Base-by-base conservation (phyloP, 2,888 invertebrate genomes). In the Coremacera marginata region DNA sequence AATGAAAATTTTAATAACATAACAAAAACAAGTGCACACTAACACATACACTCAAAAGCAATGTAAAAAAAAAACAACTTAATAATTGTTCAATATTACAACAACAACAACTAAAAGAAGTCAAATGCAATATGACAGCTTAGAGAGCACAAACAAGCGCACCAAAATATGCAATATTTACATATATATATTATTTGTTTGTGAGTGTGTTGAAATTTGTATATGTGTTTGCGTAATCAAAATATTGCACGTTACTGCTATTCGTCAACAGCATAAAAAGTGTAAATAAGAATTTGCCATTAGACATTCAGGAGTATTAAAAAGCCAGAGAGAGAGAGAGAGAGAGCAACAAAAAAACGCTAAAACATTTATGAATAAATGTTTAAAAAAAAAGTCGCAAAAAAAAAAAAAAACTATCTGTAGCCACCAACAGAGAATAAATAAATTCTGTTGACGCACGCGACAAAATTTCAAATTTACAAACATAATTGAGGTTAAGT, bases 401-500 rank as follows among this genome's bases (percentile, higher is more conserved):
- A 3, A 8, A 60, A 55, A 55, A 55, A n/a, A n/a, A 55, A 55
- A 19, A n/a, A 9, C 55, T 22, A 3, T 3, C 5, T 22, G 11
- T 34, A 25, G 31, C n/a, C 9, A 5, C 19, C 44, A 68, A 37
- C 16, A 68, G 25, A 5, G 14, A n/a, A 27, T 16, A 68, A 16
- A 51, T 9, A n/a, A 68, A 44, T 51, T 68, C 25, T 51, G 68
- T 68, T 68, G 68, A 51, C 68, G 68, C n/a, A 25, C 51, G 14
- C 68, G 27, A n/a, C 16, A 51, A 68, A 22, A 52, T 7, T 52
- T 68, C 51, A 51, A 68, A 51, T 51, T 11, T 51, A 49, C 68
- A 52, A 27, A 68, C 22, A 22, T 19, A 67, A 67, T 68, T 68
- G 68, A 68, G 68, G 68, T 68, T 68, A 68, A 68, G 52, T 68